phyloP scores from a whole-genome alignment of 2,888 invertebrate species.

The Apodemia mormo region DNA sequence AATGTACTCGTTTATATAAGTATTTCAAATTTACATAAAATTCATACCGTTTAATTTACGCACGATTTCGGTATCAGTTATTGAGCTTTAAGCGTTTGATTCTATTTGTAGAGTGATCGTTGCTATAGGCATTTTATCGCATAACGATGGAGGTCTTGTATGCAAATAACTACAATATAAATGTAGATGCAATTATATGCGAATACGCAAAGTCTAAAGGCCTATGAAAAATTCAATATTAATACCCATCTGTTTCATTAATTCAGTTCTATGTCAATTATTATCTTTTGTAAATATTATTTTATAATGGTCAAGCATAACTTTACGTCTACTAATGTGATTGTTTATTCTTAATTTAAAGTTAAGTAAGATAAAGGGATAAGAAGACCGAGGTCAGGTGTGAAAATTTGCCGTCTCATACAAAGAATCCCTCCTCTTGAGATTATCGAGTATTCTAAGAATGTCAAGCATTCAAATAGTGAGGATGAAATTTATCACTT shows the following conservation, averaged over 20 bases:
- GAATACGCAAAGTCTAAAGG: conserved; percentile 18
- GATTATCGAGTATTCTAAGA: too few species aligned
- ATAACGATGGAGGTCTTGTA: conserved; percentile 42
- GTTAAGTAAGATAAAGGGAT: too few species aligned
- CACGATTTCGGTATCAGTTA: conserved; percentile 3
- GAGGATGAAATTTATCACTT: too few species aligned
- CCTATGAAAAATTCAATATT: conserved; percentile 47
- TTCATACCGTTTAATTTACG: neutral
- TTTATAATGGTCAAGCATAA: neutral
- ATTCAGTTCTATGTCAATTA: neutral
- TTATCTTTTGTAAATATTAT: neutral
- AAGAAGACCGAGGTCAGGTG: too few species aligned
- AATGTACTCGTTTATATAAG: too few species aligned
- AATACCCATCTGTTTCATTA: conserved; percentile 36
- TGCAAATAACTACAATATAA: conserved; percentile 56
- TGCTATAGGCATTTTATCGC: conserved; percentile 35
- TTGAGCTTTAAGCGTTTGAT: conserved; percentile 6
- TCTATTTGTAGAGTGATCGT: neutral
- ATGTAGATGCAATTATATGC: conserved; percentile 35
- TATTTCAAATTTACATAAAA: neutral
- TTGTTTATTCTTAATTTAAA: too few species aligned
- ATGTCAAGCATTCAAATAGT: too few species aligned
- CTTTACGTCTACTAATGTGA: too few species aligned
- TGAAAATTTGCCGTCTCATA: too few species aligned
- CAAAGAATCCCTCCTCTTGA: too few species aligned